Evolutionary conservation across 2,113 vertebrate species (phyloP), one percentile per base, ranked within the genome.

Genomic region (Ictalurus furcatus): DNA sequence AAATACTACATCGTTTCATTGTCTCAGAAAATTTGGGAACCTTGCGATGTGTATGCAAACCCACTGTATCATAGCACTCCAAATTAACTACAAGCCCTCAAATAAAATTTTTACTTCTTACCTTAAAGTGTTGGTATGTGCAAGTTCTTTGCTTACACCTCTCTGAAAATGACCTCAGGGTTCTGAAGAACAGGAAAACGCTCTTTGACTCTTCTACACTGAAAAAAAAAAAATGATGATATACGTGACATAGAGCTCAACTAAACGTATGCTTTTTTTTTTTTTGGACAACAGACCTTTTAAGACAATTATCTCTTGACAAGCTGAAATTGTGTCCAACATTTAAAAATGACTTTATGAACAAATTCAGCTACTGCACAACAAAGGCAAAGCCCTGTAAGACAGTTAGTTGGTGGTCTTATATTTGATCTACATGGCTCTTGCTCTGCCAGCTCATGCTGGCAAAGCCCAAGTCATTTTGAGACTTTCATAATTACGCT

Each of bases 71-170:
- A 37, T 25, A 14, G 25, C 65, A 56, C n/a, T 56, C 9, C 8
- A 56, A 58, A 69, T 61, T 21, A 82, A 12, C 34, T 59, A 37
- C 19, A 61, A 59, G 11, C 30, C 34, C 56, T 37, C 0, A 11
- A 56, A 74, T 52, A 21, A 74, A 69, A 71, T 80, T 34, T 83
- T 30, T 13, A 69, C 16, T 16, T 84, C 94, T 59, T 96, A 99
- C 98, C 96, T 98, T 96, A 94, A 99, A 98, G 93, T 98, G 95
- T 28, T 91, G 91, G 90, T 98, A 98, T 9, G 97, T 96, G 84
- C 40, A 17, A 71, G 90, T 94, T 1, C 98, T 96, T 89, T 97
- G 95, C 4, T 97, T 94, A 85, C 89, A 92, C 94, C 96, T 96
- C 61, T 97, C 93, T 30, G 96, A 95, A 85, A 97, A 98, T n/a